These are phyloP conservation scores for Poeciliopsis infans DNA, from an alignment of 2,797 vertebrate species.

Conservation along the genomic window DNA sequence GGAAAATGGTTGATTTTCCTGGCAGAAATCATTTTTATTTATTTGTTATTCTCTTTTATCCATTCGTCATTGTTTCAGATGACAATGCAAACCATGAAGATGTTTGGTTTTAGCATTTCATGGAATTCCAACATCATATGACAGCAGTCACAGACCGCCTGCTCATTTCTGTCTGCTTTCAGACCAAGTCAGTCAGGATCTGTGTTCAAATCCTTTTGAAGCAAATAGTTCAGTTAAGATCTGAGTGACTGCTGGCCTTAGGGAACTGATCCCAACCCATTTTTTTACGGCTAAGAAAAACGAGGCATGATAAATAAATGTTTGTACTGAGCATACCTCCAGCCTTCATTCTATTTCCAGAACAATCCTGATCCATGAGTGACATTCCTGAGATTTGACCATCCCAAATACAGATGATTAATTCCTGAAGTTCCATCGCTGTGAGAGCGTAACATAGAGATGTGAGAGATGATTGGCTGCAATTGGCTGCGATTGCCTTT, in stretches of 20 bases:
- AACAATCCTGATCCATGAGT: constrained; percentile 70
- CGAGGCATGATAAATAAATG: constrained; percentile 17
- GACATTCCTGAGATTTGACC: constrained; percentile 76
- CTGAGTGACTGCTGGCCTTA: neutral
- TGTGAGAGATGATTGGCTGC: constrained; percentile 28
- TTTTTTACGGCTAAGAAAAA: neutral
- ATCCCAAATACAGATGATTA: constrained; percentile 14
- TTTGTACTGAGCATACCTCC: constrained; percentile 37
- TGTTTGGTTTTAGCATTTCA: too few relatives aligned
- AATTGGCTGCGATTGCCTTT: too few relatives aligned
- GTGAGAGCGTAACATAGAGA: constrained; percentile 1
- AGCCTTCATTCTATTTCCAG: constrained; percentile 75
- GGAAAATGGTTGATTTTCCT: neutral
- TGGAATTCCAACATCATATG: neutral
- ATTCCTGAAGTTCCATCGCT: constrained; percentile 39
- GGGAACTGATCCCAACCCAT: neutral
- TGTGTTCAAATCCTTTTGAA: neutral
- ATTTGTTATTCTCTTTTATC: too few relatives aligned
- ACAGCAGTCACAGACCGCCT: neutral
- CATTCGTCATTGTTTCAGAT: neutral
- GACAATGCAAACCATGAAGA: too few relatives aligned
- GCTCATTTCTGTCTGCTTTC: too few relatives aligned
- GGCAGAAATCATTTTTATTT: too few relatives aligned
- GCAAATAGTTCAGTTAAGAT: neutral
- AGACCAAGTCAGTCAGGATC: neutral